A percentile compares a stretch with the other conserved stretches of the same genome.
Evolutionary conservation across 2,888 invertebrate species (phyloP).

Genomic region (Volucella inflata): DNA sequence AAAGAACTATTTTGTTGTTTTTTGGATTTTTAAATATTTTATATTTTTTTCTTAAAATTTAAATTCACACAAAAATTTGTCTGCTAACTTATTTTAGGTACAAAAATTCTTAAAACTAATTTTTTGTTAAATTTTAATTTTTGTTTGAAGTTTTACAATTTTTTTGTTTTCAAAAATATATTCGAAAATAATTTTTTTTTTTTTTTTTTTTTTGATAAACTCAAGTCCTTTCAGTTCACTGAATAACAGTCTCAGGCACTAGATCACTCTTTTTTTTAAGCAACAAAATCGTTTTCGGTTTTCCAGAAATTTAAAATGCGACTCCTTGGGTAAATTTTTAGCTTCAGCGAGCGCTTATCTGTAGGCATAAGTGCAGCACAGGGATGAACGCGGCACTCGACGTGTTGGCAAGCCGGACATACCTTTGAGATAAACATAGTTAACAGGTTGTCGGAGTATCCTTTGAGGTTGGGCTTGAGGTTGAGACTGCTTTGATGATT

Average conservation of each 20-base stretch:
- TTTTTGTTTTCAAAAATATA: slow-evolving; percentile 43
- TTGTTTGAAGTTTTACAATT: slow-evolving; percentile 45
- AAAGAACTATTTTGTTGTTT: slow-evolving; percentile 25
- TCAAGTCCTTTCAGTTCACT: slow-evolving; percentile 67
- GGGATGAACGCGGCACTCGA: slow-evolving; percentile 88
- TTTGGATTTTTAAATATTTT: slow-evolving; percentile 51
- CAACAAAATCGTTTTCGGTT: slow-evolving; percentile 68
- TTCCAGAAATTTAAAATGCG: neutral
- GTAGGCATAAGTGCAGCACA: slow-evolving; percentile 81
- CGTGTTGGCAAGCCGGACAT: slow-evolving; percentile 92
- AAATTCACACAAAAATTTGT: no score
- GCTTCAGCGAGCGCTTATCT: slow-evolving; percentile 77
- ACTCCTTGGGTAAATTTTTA: neutral
- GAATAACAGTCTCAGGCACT: slow-evolving; percentile 79
- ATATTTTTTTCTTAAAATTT: slow-evolving; percentile 26
- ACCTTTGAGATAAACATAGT: slow-evolving; percentile 91
- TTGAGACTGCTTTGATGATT: slow-evolving; percentile 44
- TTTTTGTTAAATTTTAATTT: slow-evolving; percentile 48
- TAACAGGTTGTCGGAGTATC: slow-evolving; percentile 90
- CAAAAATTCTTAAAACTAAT: slow-evolving; percentile 66
- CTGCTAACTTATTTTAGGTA: slow-evolving; percentile 52
- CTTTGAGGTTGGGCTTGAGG: slow-evolving; percentile 85
- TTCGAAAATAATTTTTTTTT: no score
- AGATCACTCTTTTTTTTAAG: slow-evolving; percentile 78
- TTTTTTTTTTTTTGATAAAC: slow-evolving; percentile 48